Evolutionary conservation across 2,113 vertebrate species (phyloP), one percentile per base, ranked within the genome.

Genomic region (Helogale parvula): DNA sequence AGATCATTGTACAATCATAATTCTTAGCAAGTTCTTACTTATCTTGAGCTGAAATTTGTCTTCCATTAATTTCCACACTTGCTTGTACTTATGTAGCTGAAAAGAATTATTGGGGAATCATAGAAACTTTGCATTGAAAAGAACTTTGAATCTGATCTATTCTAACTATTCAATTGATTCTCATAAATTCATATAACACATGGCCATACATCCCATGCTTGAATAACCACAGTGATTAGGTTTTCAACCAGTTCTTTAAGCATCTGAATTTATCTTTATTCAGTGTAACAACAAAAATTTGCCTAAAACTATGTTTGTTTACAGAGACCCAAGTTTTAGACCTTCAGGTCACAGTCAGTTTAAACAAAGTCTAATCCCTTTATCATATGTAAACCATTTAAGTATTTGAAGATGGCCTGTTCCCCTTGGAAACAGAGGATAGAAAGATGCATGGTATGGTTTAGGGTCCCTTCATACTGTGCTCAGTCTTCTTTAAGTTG

Each of bases 21-120:
- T 38, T 98, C 93, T 96, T 95, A 68, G 47, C n/a, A 94, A 87
- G 47, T 89, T 92, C 93, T 68, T 93, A 89, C 71, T 81, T 93
- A 66, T 77, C 33, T 86, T 82, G 31, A 94, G 52, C 45, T 83
- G 79, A 89, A 95, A 97, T 95, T 94, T 82, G n/a, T 96, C 90
- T 97, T 92, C 57, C 14, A 74, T 76, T 97, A 84, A 94, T 95
- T 96, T 97, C 76, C 60, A 86, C 25, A 89, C 38, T 95, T 83
- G 74, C 38, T 83, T 31, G 94, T 84, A 92, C 38, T 47, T 92
- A 79, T 3, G 0, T 57, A 84, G 74, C 45, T 74, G 33, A 83
- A 93, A 94, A 92, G 72, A 90, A 87, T 92, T 87, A 65, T 54
- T 17, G 38, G 52, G 35, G 29, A 87, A 86, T 90, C 52, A 60